A percentile compares a stretch with the other conserved stretches of the same genome.
Conservation (phyloP, 1,140 invertebrate genomes). For the Drosophila ogumai region DNA sequence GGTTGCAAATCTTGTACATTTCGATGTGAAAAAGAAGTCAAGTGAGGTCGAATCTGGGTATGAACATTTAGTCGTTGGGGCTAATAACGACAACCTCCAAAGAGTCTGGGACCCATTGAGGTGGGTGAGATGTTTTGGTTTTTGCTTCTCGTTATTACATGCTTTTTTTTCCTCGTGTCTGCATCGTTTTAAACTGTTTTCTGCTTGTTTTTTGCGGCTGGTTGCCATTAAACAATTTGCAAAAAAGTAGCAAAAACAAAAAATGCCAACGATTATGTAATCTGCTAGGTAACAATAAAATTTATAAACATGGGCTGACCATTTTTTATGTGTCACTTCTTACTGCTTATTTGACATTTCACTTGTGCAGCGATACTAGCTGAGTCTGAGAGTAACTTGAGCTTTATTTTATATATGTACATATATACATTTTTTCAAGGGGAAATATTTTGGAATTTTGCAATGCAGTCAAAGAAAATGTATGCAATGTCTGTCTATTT, state of each 20-base stretch:
- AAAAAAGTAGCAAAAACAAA: constrained; percentile 34
- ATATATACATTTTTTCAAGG: constrained; percentile 66
- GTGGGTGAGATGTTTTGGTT: constrained; percentile 53
- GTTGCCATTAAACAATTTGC: constrained; percentile 78
- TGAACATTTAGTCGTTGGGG: constrained; percentile 67
- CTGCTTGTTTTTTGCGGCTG: constrained; percentile 70
- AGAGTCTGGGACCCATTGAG: constrained; percentile 30
- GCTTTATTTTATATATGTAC: constrained; percentile 8
- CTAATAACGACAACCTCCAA: constrained; percentile 75
- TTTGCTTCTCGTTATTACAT: constrained; percentile 28
- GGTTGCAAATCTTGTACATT: constrained; percentile 45
- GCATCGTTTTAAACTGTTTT: constrained; percentile 72
- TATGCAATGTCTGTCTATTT: background rate
- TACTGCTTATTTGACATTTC: constrained; percentile 79
- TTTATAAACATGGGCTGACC: constrained; percentile 36
- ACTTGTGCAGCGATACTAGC: constrained; percentile 46
- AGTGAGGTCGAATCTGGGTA: constrained; percentile 75
- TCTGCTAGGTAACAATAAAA: constrained; percentile 54
- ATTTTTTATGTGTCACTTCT: constrained; percentile 43
- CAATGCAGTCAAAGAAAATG: constrained; percentile 37
- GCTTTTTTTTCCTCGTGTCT: constrained; percentile 55
- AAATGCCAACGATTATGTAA: constrained; percentile 60
- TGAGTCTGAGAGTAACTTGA: constrained; percentile 18
- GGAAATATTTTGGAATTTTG: constrained; percentile 63
- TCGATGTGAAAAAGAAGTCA: constrained; percentile 81